Evolutionary conservation across 1,140 invertebrate species (phyloP).

Genomic region (Drosophila ogumai): DNA sequence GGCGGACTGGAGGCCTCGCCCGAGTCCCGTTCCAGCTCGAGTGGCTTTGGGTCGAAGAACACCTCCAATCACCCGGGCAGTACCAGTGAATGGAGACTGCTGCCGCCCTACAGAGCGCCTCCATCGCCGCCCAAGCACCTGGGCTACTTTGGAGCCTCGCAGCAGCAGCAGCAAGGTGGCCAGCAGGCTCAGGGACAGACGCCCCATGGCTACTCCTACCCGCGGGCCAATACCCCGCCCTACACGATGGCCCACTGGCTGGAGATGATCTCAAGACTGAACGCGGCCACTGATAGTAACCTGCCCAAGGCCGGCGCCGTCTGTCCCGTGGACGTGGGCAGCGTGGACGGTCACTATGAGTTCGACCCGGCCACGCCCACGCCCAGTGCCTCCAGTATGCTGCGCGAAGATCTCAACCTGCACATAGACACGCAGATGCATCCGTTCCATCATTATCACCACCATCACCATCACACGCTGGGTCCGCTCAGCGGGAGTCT

Average conservation of each 20-base stretch:
- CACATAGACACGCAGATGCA: conserved; percentile 71
- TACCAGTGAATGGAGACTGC: conserved; percentile 90
- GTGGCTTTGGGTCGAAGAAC: conserved; percentile 96
- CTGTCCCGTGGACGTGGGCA: conserved; percentile 90
- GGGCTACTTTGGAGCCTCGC: conserved; percentile 56
- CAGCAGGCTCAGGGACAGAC: conserved; percentile 71
- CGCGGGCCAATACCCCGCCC: conserved; percentile 85
- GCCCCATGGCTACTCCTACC: conserved; percentile 45
- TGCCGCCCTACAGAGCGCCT: conserved; percentile 90
- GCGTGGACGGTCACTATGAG: conserved; percentile 97
- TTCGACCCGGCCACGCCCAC: conserved; percentile 93
- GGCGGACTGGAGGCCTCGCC: conserved; percentile 90
- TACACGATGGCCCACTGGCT: conserved; percentile 88
- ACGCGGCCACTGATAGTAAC: conserved; percentile 86
- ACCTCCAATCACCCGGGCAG: conserved; percentile 93
- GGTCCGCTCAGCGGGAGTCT: conserved; percentile 75
- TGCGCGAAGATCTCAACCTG: conserved; percentile 85
- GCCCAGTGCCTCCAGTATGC: conserved; percentile 87
- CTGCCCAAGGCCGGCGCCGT: conserved; percentile 67
- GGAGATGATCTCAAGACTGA: conserved; percentile 86
- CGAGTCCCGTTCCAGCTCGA: conserved; percentile 93
- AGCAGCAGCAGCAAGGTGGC: conserved; percentile 33
- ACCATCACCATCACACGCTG: conserved; percentile 64
- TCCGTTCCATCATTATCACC: conserved; percentile 42
- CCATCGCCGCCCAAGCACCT: conserved; percentile 85